A percentile compares a stretch with the other conserved stretches of the same genome.
Conservation (phyloP, 2,888 invertebrate genomes). For the Embidobia sp. region DNA sequence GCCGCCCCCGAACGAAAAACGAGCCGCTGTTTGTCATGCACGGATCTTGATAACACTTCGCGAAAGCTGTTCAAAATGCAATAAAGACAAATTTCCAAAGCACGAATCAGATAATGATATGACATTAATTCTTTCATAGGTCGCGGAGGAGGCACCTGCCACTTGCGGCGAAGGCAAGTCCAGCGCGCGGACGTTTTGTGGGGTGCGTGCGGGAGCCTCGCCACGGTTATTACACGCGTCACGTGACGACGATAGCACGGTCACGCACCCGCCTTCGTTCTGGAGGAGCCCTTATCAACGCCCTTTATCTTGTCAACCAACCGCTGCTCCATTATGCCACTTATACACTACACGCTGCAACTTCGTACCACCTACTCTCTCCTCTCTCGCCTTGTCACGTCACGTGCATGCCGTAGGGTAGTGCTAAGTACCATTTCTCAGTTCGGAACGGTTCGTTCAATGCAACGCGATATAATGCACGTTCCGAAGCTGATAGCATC, state of each 20-base stretch:
- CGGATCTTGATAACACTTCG: conserved; percentile 41
- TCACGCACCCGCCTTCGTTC: conserved; percentile 76
- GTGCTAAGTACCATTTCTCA: conserved; percentile 65
- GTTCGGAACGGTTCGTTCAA: conserved; percentile 62
- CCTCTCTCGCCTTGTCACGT: conserved; percentile 63
- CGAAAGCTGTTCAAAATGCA: conserved; percentile 50
- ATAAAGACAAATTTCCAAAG: conserved; percentile 62
- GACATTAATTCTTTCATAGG: conserved; percentile 65
- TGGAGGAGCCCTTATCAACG: conserved; percentile 75
- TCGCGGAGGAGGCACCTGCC: conserved; percentile 65
- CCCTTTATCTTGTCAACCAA: conserved; percentile 80
- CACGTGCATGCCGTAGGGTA: conserved; percentile 65
- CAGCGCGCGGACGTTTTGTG: conserved; percentile 55
- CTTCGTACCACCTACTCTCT: conserved; percentile 64
- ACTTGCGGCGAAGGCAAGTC: conserved; percentile 58
- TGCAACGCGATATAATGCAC: conserved; percentile 63
- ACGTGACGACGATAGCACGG: conserved; percentile 77
- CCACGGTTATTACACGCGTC: conserved; percentile 81
- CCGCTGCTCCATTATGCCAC: conserved; percentile 77
- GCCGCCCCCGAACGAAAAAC: neutral
- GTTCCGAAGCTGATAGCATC: conserved; percentile 62
- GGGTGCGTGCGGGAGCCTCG: conserved; percentile 76
- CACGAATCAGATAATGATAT: conserved; percentile 62
- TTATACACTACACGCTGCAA: conserved; percentile 66
- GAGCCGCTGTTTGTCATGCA: conserved; percentile 17